Evolutionary conservation across 2,888 invertebrate species (phyloP).

Genomic region (Gisinianus flammeolus): DNA sequence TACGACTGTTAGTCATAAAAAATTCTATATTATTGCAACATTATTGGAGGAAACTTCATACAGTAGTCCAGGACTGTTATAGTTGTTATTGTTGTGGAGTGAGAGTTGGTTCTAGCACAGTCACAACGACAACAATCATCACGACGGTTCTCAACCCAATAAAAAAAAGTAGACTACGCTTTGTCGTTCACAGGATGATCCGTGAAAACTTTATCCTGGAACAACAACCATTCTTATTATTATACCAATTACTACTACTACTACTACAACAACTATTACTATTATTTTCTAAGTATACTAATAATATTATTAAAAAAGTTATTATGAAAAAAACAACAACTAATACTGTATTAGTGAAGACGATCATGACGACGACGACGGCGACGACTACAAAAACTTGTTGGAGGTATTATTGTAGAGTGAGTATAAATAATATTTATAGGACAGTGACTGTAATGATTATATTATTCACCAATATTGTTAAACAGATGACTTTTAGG

Average conservation of each 20-base stretch:
- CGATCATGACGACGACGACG: not conserved
- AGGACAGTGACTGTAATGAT: slow-evolving; percentile 25
- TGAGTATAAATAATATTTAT: slow-evolving; percentile 18
- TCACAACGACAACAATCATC: too few relatives aligned
- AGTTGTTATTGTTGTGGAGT: too few relatives aligned
- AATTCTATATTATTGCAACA: not conserved
- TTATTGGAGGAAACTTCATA: not conserved
- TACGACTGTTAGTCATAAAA: not conserved
- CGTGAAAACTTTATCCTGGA: slow-evolving; percentile 14
- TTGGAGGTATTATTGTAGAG: not conserved
- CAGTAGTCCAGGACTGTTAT: not conserved
- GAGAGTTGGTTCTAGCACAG: too few relatives aligned
- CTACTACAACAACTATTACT: not conserved
- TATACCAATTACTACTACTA: not conserved
- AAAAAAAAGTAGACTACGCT: slow-evolving; percentile 22
- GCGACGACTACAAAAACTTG: not conserved
- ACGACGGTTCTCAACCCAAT: slow-evolving; percentile 15
- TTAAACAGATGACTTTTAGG: slow-evolving; percentile 16
- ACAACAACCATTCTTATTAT: slow-evolving; percentile 7
- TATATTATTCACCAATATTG: slow-evolving; percentile 20
- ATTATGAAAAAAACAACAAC: too few relatives aligned
- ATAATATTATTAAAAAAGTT: not conserved
- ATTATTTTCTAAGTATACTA: not conserved
- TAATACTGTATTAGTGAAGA: slow-evolving; percentile 3
- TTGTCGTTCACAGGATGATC: slow-evolving; percentile 3